A percentile compares a stretch with the other conserved stretches of the same genome.
These are phyloP conservation scores for Drosophila cracens DNA, from an alignment of 2,888 invertebrate species.

Conservation along the genomic window DNA sequence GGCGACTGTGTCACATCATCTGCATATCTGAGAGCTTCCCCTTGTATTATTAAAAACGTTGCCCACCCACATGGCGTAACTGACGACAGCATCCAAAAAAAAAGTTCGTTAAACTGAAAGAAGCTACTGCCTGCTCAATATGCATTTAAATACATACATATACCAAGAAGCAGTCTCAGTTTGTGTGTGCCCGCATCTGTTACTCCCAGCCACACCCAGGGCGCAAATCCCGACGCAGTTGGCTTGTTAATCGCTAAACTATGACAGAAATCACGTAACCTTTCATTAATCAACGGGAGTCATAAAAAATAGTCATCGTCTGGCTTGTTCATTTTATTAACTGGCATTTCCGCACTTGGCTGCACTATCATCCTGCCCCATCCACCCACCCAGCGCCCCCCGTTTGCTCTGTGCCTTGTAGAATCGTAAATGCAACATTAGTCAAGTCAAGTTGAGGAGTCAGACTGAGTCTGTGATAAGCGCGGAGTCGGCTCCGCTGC, in stretches of 20 bases:
- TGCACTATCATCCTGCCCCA: conserved; percentile 13
- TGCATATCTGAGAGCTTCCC: conserved; percentile 19
- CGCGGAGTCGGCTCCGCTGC: conserved; percentile 40
- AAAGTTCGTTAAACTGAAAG: conserved; percentile 52
- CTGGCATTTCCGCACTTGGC: conserved; percentile 71
- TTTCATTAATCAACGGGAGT: conserved; percentile 69
- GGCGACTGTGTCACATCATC: conserved; percentile 15
- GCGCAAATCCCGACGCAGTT: conserved; percentile 34
- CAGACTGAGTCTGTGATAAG: conserved; percentile 57
- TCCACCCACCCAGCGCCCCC: not conserved
- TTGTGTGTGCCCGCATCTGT: conserved; percentile 57
- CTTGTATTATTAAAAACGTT: conserved; percentile 58
- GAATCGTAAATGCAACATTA: conserved; percentile 71
- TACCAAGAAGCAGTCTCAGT: not conserved
- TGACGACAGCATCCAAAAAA: conserved; percentile 35
- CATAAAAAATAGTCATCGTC: conserved; percentile 57
- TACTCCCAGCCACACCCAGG: conserved; percentile 23
- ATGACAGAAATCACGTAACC: conserved; percentile 76
- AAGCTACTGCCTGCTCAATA: conserved; percentile 20
- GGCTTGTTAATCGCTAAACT: conserved; percentile 70
- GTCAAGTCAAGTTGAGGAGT: conserved; percentile 56
- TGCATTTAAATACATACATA: conserved; percentile 2
- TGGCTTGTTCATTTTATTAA: conserved; percentile 54
- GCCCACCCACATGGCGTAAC: conserved; percentile 57
- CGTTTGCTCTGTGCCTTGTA: conserved; percentile 1